These are phyloP conservation scores for Gallinago paraguaiae DNA, from an alignment of 2,113 vertebrate genomes.

Conservation along the genomic window DNA sequence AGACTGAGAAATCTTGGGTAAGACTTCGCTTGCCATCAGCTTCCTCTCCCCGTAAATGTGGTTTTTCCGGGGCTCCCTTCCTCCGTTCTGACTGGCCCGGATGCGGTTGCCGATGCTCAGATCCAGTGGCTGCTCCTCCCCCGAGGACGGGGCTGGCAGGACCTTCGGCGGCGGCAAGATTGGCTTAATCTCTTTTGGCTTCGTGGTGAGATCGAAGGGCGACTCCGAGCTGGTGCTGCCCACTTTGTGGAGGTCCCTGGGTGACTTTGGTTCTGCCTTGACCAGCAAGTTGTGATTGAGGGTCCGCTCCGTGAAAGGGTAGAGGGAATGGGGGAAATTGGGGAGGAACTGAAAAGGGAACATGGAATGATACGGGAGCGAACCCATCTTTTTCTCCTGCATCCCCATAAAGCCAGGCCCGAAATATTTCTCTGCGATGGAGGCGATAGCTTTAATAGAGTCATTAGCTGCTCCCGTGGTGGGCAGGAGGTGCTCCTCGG, in stretches of 20 bases:
- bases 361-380: slow-evolving; percentile 93
- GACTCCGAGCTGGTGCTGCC: slow-evolving; percentile 82
- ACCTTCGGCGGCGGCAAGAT: slow-evolving; percentile 74
- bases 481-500: slow-evolving; percentile 91
- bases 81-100: slow-evolving; percentile 88
- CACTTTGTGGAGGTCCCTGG: slow-evolving; percentile 89
- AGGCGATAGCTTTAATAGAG: slow-evolving; percentile 98
- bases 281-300: slow-evolving; percentile 92
- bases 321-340: slow-evolving; percentile 93
- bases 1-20: slow-evolving; percentile 80
- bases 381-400: slow-evolving; percentile 95
- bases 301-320: slow-evolving; percentile 89
- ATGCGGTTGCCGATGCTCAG: slow-evolving; percentile 93
- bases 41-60: slow-evolving; percentile 87
- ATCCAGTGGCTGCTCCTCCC: slow-evolving; percentile 95
- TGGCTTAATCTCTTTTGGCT: slow-evolving; percentile 90
- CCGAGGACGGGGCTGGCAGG: slow-evolving; percentile 63
- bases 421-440: slow-evolving; percentile 98
- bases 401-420: slow-evolving; percentile 95
- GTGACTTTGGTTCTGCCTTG: slow-evolving; percentile 95
- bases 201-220: slow-evolving; percentile 96
- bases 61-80: slow-evolving; percentile 87
- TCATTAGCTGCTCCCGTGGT: slow-evolving; percentile 86
- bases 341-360: slow-evolving; percentile 97
- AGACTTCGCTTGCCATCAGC: slow-evolving; percentile 79